phyloP scores from a whole-genome alignment of 2,888 invertebrate genomes.

The Trachelus stipa region DNA sequence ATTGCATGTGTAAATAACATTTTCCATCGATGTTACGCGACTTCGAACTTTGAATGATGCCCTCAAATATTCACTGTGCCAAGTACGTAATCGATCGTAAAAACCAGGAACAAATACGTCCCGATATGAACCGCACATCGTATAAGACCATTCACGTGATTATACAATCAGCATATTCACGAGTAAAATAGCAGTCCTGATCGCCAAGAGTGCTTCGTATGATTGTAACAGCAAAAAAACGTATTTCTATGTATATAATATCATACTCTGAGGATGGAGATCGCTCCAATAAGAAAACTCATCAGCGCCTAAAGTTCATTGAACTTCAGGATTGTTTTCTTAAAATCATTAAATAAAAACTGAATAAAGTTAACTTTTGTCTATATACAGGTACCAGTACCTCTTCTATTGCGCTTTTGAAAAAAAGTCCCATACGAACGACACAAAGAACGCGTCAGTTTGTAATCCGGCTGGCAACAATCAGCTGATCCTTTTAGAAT shows the following conservation, averaged over 20 bases:
- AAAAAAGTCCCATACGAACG: not conserved
- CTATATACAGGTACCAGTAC: not conserved
- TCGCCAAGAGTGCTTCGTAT: not conserved
- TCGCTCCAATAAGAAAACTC: not conserved
- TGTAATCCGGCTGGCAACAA: not conserved
- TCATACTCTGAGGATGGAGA: not conserved
- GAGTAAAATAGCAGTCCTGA: not conserved
- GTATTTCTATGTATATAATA: not conserved
- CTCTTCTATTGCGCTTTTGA: not conserved
- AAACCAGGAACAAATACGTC: not conserved
- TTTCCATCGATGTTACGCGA: not conserved
- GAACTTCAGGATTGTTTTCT: not conserved
- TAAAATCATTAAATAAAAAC: not conserved
- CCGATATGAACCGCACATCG: not conserved
- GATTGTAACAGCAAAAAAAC: not conserved
- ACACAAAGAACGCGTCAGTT: not conserved
- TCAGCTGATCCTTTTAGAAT: too few species aligned
- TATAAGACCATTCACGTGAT: not conserved
- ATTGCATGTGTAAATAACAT: conserved; percentile 17
- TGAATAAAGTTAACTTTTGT: not conserved
- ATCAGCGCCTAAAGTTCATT: not conserved
- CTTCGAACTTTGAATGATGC: not conserved
- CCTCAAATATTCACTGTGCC: not conserved
- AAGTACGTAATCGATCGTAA: not conserved
- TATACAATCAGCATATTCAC: not conserved